Evolutionary conservation across 1,140 invertebrate genomes (phyloP).

Genomic region (Bradynema listronoti): DNA sequence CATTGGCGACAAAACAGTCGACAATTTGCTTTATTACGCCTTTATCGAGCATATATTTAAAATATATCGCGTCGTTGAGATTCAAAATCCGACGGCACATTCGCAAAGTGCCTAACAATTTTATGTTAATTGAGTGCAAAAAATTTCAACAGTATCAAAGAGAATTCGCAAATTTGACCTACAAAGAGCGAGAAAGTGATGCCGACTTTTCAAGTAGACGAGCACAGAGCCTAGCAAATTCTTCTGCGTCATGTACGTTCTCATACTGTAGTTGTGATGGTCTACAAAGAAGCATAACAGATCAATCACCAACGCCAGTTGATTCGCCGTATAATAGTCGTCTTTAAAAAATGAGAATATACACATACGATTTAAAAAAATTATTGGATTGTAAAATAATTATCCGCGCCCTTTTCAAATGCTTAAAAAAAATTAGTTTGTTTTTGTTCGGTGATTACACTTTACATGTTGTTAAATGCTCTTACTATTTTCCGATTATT

Average conservation of each 20-base stretch:
- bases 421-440: too few species aligned
- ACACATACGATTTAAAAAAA: too few species aligned
- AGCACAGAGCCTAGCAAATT: constrained; percentile 86
- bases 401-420: too few species aligned
- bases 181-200: constrained; percentile 93
- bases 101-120: constrained; percentile 74
- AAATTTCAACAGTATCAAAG: background rate
- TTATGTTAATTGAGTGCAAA: background rate
- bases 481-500: too few species aligned
- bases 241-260: constrained; percentile 93
- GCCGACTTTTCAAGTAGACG: constrained; percentile 90
- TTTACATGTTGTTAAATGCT: too few species aligned
- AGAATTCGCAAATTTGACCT: constrained; percentile 55
- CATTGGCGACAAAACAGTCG: constrained; percentile 89
- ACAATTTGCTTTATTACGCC: constrained; percentile 90
- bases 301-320: constrained; percentile 86
- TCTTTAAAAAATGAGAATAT: constrained; percentile 64
- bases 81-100: constrained; percentile 94
- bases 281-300: constrained; percentile 98
- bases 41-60: constrained; percentile 88
- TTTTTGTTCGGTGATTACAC: too few species aligned
- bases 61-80: constrained; percentile 96
- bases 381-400: too few species aligned
- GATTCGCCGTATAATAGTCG: constrained; percentile 89
- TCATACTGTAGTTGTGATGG: constrained; percentile 79